Evolutionary conservation across 2,888 invertebrate species (phyloP).

Genomic region (Chorisops tibialis): DNA sequence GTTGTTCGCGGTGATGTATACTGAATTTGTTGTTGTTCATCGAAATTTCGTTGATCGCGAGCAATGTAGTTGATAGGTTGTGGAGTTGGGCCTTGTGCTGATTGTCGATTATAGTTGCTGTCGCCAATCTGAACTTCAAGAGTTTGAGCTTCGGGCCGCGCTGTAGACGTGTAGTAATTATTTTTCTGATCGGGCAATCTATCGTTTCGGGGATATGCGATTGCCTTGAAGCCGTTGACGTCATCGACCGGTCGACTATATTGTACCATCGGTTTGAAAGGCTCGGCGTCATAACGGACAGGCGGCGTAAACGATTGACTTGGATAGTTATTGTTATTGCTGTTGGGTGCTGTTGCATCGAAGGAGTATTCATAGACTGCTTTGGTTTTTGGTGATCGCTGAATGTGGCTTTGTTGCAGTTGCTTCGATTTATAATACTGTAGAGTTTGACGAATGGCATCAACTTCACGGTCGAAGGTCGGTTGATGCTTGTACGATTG

Average conservation of each 20-base stretch:
- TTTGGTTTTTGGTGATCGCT: constrained; percentile 52
- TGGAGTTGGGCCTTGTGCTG: background rate
- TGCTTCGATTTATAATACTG: constrained; percentile 61
- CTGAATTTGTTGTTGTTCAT: constrained; percentile 50
- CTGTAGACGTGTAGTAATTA: constrained; percentile 54
- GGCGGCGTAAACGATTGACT: constrained; percentile 38
- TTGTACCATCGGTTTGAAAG: constrained; percentile 63
- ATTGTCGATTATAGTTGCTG: background rate
- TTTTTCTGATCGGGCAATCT: constrained; percentile 43
- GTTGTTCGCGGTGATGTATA: constrained; percentile 59
- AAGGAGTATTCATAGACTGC: constrained; percentile 71
- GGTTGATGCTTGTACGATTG: constrained; percentile 43
- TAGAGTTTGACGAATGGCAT: constrained; percentile 64
- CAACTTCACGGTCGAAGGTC: constrained; percentile 63
- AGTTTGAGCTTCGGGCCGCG: constrained; percentile 28
- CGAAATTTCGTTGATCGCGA: constrained; percentile 9
- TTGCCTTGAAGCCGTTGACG: constrained; percentile 47
- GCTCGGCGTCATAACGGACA: constrained; percentile 57
- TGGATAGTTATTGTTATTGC: constrained; percentile 43
- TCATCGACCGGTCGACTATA: constrained; percentile 50
- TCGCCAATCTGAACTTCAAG: constrained; percentile 7
- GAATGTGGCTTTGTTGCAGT: constrained; percentile 48
- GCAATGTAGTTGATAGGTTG: constrained; percentile 11
- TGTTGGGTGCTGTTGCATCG: constrained; percentile 54
- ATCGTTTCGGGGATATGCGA: constrained; percentile 55